Percentiles rank a stretch among this genome's conserved stretches.
phyloP scores from a whole-genome alignment of 1,140 invertebrate species.

The Drosophila sturtevanti region DNA sequence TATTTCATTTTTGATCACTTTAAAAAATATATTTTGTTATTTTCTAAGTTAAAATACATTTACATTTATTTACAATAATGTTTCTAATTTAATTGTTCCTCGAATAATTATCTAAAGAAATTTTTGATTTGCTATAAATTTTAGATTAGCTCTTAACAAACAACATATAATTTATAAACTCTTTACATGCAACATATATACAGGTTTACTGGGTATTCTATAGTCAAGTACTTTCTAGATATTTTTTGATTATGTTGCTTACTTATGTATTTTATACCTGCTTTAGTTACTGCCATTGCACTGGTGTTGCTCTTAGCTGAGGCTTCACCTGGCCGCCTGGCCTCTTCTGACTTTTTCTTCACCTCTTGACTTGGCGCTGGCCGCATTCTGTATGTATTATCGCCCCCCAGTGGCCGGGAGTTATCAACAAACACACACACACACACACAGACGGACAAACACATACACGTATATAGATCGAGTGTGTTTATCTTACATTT shows the following conservation, averaged over 20 bases:
- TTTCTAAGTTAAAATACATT: no score
- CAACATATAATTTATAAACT: no score
- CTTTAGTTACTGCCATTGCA: constrained; percentile 11
- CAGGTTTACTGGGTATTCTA: neutral
- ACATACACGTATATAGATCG: constrained; percentile 32
- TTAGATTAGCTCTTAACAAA: no score
- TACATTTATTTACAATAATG: no score
- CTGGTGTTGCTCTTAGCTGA: constrained; percentile 16
- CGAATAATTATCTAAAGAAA: no score
- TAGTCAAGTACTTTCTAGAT: neutral
- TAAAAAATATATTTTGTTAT: no score
- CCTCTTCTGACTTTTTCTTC: constrained; percentile 17
- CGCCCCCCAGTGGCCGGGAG: constrained; percentile 31
- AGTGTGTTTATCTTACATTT: constrained; percentile 46
- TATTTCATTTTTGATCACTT: no score
- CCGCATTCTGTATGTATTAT: constrained; percentile 55
- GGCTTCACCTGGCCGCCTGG: constrained; percentile 43
- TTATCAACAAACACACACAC: constrained; percentile 50
- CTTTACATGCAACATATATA: no score
- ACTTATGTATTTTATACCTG: constrained; percentile 36
- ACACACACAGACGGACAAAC: no score
- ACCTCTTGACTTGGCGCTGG: constrained; percentile 59
- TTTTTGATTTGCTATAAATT: no score
- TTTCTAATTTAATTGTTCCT: no score
- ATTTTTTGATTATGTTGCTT: neutral